Conservation (phyloP, 2,113 vertebrate species). For the Condylura cristata region DNA sequence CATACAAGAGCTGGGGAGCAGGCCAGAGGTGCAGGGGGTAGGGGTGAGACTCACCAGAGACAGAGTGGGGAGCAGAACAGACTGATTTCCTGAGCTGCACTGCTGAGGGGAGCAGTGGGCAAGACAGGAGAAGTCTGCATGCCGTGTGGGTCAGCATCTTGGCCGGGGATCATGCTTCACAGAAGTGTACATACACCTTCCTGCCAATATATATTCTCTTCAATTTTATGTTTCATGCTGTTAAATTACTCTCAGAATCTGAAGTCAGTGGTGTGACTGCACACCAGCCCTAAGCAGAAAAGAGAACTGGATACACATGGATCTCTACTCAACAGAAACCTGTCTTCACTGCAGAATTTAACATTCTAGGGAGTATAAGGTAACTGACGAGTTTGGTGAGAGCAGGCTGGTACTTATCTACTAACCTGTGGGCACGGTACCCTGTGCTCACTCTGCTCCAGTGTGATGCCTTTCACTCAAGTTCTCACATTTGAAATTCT, state of each 20-base stretch:
- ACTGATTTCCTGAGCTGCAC: no score
- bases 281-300: not conserved
- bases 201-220: not conserved
- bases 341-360: not conserved
- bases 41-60: no score
- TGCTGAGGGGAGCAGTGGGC: no score
- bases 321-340: not conserved
- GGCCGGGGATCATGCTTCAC: not conserved
- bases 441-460: not conserved
- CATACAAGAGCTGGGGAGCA: no score
- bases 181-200: not conserved
- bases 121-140: no score
- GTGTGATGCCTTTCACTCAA: not conserved
- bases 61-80: no score
- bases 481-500: not conserved
- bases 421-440: not conserved
- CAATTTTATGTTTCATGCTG: not conserved
- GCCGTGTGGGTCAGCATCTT: no score
- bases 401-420: not conserved
- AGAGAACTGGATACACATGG: not conserved
- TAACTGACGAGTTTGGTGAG: not conserved
- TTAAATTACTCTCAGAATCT: not conserved
- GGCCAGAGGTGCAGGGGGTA: no score
- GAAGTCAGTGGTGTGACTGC: not conserved
- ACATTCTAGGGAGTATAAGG: not conserved